These are phyloP conservation scores for Cyrtorhinus lividipennis DNA, from an alignment of 1,140 invertebrate species.

Conservation along the genomic window DNA sequence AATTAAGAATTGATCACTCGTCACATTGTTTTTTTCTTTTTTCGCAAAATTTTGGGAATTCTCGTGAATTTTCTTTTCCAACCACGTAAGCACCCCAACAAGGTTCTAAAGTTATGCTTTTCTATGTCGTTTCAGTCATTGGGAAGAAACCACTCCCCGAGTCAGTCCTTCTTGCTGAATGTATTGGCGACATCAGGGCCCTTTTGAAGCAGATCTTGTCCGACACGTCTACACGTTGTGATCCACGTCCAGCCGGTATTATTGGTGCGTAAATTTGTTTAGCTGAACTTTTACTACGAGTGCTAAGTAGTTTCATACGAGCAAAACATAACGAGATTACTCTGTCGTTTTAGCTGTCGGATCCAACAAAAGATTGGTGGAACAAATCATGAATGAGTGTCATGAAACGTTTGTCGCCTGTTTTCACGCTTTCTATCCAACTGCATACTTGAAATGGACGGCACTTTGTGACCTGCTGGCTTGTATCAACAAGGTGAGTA, in stretches of 20 bases:
- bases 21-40: too few species aligned
- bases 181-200: slow-evolving; percentile 69
- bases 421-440: slow-evolving; percentile 93
- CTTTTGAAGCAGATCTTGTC: slow-evolving; percentile 71
- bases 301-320: too few species aligned
- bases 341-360: slow-evolving; percentile 10
- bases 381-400: slow-evolving; percentile 66
- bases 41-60: too few species aligned
- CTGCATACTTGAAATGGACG: slow-evolving; percentile 81
- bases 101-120: too few species aligned
- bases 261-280: slow-evolving; percentile 15
- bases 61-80: too few species aligned
- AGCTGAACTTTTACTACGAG: neutral
- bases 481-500: slow-evolving; percentile 57
- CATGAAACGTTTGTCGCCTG: slow-evolving; percentile 80
- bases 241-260: slow-evolving; percentile 15
- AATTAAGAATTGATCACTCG: too few species aligned
- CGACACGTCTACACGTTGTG: slow-evolving; percentile 34
- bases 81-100: too few species aligned
- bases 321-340: too few species aligned
- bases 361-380: slow-evolving; percentile 21
- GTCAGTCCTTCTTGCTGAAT: slow-evolving; percentile 62
- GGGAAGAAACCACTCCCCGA: slow-evolving; percentile 42
- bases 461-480: slow-evolving; percentile 73
- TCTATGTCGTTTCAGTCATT: slow-evolving; percentile 21